Conservation (phyloP, 2,888 invertebrate genomes). For the Arrhopalites spinosus region DNA sequence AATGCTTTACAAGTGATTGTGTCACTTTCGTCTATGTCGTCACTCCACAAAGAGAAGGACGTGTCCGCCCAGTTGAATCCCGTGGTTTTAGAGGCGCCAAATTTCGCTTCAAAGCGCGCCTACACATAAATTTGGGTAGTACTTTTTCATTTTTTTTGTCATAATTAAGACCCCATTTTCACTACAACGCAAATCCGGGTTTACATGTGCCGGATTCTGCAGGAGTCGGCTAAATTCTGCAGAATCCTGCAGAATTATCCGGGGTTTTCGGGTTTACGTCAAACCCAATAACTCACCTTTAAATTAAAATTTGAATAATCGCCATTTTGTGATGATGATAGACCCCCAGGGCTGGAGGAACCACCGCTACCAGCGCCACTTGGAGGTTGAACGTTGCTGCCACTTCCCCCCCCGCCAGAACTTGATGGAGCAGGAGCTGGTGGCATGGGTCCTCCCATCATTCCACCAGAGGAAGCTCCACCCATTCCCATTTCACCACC, state of each 20-base stretch:
- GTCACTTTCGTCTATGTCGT: background rate
- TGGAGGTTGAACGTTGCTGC: background rate
- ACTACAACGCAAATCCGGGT: no score
- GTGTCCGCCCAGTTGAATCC: background rate
- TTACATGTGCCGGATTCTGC: no score
- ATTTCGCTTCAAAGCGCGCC: background rate
- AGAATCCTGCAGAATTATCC: background rate
- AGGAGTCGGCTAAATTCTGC: background rate
- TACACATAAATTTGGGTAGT: no score
- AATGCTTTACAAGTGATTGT: background rate
- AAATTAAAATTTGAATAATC: no score
- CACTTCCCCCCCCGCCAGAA: background rate
- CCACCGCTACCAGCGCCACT: background rate
- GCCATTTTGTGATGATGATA: no score
- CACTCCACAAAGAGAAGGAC: background rate
- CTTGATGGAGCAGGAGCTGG: background rate
- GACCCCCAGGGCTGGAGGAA: background rate
- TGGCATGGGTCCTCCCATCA: background rate
- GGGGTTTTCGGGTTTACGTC: background rate
- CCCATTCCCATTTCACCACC: background rate
- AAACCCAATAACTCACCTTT: no score
- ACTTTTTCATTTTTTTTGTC: no score
- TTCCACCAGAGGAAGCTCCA: background rate
- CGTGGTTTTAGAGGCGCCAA: background rate
- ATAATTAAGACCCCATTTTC: no score